Percentiles rank a stretch among this genome's conserved stretches.
These are phyloP conservation scores for Mesitornis unicolor DNA, from an alignment of 2,113 vertebrate species.

Conservation along the genomic window DNA sequence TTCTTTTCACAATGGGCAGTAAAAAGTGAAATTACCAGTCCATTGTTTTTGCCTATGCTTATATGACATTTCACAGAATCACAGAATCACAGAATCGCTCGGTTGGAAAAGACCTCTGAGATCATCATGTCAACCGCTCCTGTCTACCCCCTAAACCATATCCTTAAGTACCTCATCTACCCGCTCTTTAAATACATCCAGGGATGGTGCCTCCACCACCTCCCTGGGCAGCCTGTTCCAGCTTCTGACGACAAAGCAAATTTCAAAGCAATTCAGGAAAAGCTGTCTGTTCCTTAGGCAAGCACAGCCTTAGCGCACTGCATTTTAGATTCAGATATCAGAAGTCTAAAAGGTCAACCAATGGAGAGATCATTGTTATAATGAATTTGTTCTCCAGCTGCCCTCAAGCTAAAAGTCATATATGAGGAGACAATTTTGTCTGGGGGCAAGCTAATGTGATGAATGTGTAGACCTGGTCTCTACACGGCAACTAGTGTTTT, in stretches of 20 bases:
- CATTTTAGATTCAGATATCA: background rate
- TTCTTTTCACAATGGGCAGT: background rate
- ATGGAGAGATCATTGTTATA: background rate
- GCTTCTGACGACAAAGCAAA: no score
- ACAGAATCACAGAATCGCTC: no score
- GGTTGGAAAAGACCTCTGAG: no score
- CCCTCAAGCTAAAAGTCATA: background rate
- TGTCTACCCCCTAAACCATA: no score
- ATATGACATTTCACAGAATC: no score
- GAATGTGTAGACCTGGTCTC: background rate
- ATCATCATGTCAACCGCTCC: no score
- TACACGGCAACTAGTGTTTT: background rate
- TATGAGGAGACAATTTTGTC: background rate
- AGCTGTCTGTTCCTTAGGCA: background rate
- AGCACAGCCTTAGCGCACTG: background rate
- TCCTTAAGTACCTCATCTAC: no score
- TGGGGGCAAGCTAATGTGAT: background rate
- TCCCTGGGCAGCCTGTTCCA: no score
- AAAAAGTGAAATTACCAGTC: background rate
- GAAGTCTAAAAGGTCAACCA: background rate
- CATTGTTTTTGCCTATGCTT: background rate
- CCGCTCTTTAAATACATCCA: no score
- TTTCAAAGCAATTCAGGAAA: background rate
- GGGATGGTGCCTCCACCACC: no score
- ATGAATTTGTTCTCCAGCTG: background rate